Base-by-base conservation (phyloP, 2,888 invertebrate species). In the Leptopilina drosophilae region DNA sequence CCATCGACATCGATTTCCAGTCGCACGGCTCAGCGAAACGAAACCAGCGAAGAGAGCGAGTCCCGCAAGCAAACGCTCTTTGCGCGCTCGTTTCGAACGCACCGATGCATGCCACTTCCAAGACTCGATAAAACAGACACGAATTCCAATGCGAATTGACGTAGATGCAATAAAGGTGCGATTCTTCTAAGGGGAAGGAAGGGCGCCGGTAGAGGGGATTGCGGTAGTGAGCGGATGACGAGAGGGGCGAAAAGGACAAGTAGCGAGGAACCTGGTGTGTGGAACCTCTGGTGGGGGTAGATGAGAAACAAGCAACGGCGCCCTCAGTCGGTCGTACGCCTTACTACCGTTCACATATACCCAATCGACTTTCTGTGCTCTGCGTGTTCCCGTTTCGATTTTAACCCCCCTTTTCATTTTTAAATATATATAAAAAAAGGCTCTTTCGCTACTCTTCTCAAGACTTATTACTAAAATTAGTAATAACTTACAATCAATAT, bases 1-100 rank as follows among this genome's bases (percentile, higher is more conserved):
- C 40, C 73, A 56, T 56, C 73, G 87, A 86, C 89, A 90, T 91
- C 90, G 90, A 91, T 91, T 90, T 90, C 89, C 88, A 88, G 90
- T 88, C 88, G 86, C 88, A 87, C 88, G 88, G 87, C 84, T 87
- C 89, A 85, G 83, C 82, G 77, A 78, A 78, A 79, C 79, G 76
- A 77, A 77, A 77, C 69, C 66, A 76, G 46, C 53, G 62, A 76
- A 73, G 14, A 62, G 77, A 76, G 69, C 76, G 62, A 78, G 82
- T 77, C 80, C 64, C 40, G 80, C 80, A 80, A 84, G 80, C 79
- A 80, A 73, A 73, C 40, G 73, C 56, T 73, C 56, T 73, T 73
- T 73, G 53, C 73, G 73, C 73, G 73, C 73, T 73, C 56, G 73
- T 73, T 73, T 56, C 56, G 33, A 56, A 73, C 56, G 73, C 73